A percentile compares a stretch with the other conserved stretches of the same genome.
Conservation (phyloP, 2,113 vertebrate genomes). For the Circaetus gallicus region DNA sequence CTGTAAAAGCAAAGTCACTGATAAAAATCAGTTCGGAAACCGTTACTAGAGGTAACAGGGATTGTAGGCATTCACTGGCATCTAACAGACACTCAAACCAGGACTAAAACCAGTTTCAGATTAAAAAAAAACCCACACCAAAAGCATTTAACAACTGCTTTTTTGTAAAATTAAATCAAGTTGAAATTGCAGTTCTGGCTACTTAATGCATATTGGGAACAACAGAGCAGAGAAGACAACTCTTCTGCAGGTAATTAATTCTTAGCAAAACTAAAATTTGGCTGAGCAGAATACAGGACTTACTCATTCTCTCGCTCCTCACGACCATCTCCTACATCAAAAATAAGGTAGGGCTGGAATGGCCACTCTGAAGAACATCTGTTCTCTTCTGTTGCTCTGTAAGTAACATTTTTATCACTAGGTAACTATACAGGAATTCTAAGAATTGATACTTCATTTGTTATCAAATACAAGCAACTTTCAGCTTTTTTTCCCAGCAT, state of each 20-base stretch:
- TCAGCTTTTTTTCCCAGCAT: neutral
- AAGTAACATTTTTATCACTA: constrained; percentile 5
- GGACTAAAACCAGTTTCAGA: neutral
- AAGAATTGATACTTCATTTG: neutral
- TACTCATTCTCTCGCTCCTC: constrained; percentile 81
- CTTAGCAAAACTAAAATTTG: neutral
- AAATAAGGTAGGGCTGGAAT: constrained; percentile 84
- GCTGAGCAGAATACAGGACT: neutral
- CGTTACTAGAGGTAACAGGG: neutral
- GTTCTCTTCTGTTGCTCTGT: constrained; percentile 68
- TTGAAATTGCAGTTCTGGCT: neutral
- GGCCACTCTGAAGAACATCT: constrained; percentile 79
- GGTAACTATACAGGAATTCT: neutral
- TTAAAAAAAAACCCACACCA: no score
- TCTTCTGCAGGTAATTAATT: neutral
- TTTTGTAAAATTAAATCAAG: neutral
- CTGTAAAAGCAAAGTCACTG: neutral
- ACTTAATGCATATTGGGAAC: neutral
- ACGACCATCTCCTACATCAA: constrained; percentile 80
- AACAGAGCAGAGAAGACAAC: neutral
- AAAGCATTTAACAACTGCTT: neutral
- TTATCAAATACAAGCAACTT: neutral
- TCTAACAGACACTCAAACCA: neutral
- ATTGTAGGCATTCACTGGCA: neutral
- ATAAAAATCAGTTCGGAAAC: neutral